Evolutionary conservation across 2,797 vertebrate species (phyloP).

Genomic region (Myotis daubentonii): DNA sequence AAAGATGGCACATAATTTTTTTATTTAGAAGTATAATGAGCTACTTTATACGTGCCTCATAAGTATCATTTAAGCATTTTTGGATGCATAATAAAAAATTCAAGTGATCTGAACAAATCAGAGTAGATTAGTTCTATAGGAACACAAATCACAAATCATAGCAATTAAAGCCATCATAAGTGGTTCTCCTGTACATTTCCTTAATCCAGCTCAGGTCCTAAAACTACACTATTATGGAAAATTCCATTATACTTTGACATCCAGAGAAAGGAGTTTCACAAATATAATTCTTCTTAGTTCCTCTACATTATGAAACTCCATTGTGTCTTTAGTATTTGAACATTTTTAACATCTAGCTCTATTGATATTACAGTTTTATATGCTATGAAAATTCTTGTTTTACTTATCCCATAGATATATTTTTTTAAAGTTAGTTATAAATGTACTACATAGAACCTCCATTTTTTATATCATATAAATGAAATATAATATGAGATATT

Average conservation of each 20-base stretch:
- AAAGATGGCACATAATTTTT: neutral
- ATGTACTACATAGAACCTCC: neutral
- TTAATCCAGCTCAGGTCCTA: neutral
- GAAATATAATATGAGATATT: neutral
- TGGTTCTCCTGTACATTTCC: neutral
- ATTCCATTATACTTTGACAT: neutral
- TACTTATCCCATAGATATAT: neutral
- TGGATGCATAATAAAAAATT: conserved; percentile 3
- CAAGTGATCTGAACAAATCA: neutral
- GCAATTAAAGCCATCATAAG: neutral
- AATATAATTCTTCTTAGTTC: neutral
- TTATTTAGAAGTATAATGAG: neutral
- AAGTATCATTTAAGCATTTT: conserved; percentile 23
- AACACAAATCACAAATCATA: neutral
- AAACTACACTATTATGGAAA: neutral
- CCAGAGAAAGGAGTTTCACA: neutral
- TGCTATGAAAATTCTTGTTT: neutral
- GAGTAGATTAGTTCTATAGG: neutral
- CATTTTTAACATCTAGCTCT: neutral
- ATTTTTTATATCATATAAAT: neutral
- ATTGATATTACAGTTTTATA: neutral
- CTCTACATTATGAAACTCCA: neutral
- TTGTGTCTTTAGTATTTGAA: neutral
- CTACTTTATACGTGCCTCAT: neutral
- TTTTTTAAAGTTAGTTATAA: neutral